Evolutionary conservation across 2,797 vertebrate species (phyloP).

Genomic region (Pampus argenteus): DNA sequence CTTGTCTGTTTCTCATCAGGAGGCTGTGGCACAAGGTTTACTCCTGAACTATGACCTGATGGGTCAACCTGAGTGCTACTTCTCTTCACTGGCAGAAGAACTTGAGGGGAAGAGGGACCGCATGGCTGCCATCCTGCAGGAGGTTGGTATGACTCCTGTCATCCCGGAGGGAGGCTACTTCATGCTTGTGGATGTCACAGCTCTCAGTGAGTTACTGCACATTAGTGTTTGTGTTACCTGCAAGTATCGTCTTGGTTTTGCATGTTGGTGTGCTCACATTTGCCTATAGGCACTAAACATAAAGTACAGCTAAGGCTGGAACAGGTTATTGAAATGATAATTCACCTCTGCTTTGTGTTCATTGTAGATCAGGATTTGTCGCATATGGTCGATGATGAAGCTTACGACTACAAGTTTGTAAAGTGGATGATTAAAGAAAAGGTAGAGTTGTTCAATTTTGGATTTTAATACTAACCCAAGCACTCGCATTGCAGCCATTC

Average conservation of each 20-base stretch:
- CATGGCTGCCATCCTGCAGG: slow-evolving; percentile 87
- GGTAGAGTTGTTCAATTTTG: slow-evolving; percentile 67
- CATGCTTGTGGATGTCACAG: slow-evolving; percentile 91
- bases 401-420: slow-evolving; percentile 96
- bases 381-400: slow-evolving; percentile 82
- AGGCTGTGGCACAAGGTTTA: slow-evolving; percentile 92
- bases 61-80: slow-evolving; percentile 93
- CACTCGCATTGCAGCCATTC: background rate
- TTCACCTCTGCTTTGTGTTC: slow-evolving; percentile 12
- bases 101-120: slow-evolving; percentile 92
- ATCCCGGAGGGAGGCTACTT: slow-evolving; percentile 97
- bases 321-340: background rate
- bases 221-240: background rate
- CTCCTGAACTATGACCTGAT: slow-evolving; percentile 87
- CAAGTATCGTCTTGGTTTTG: background rate
- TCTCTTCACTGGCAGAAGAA: slow-evolving; percentile 89
- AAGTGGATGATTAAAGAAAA: slow-evolving; percentile 98
- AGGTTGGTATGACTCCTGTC: slow-evolving; percentile 89
- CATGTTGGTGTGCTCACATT: too few relatives aligned
- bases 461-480: background rate
- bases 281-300: too few relatives aligned
- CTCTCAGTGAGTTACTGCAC: slow-evolving; percentile 84
- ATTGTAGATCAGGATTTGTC: slow-evolving; percentile 90
- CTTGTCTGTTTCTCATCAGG: slow-evolving; percentile 77
- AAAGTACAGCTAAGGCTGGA: background rate